Conservation (phyloP, 2,797 vertebrate species). For the Sitta carolinensis region DNA sequence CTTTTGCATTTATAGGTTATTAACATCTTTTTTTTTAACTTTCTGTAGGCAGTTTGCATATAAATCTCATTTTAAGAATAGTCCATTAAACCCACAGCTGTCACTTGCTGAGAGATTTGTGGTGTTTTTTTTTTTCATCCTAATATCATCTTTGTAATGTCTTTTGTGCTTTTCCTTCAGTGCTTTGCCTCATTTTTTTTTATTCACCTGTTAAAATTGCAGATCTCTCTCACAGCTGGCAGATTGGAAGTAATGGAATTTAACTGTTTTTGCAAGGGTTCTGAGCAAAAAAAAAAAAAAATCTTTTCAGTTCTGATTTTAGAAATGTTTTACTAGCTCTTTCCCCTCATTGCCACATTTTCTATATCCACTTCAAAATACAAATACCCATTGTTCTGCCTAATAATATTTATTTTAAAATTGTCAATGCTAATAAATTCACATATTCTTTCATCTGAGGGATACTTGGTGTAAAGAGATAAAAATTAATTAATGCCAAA, state of each 20-base stretch:
- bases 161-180: conserved; percentile 45
- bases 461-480: not conserved
- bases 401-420: not conserved
- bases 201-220: conserved; percentile 60
- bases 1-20: conserved; percentile 6
- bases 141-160: conserved; percentile 24
- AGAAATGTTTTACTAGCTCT: not conserved
- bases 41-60: conserved; percentile 45
- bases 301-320: not conserved
- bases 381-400: not conserved
- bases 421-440: not conserved
- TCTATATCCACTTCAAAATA: not conserved
- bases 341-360: not conserved
- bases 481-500: not conserved
- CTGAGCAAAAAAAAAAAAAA: not conserved
- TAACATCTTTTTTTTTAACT: conserved; percentile 21
- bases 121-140: conserved; percentile 24
- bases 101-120: conserved; percentile 36
- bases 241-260: conserved; percentile 57
- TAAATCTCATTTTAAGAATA: conserved; percentile 46
- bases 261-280: conserved; percentile 18
- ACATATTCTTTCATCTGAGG: not conserved
- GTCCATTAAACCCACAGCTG: conserved; percentile 53
- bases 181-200: conserved; percentile 6
- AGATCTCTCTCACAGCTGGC: conserved; percentile 40